Base-by-base conservation (phyloP, 1,140 invertebrate species). In the Argopecten irradians region DNA sequence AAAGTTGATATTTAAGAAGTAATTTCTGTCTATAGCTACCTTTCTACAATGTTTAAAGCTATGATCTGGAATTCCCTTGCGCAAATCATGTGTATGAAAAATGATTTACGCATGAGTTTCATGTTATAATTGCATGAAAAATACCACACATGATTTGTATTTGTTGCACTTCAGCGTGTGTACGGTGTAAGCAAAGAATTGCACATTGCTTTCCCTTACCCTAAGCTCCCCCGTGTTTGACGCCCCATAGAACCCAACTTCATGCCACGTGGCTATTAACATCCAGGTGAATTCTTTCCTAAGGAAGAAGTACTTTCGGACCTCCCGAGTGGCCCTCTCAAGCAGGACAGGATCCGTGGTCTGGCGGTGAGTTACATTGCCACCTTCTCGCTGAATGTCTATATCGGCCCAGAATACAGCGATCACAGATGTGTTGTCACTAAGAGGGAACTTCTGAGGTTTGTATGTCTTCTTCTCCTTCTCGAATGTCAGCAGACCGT, bases 401-500 rank as follows among this genome's bases (percentile, higher is more conserved):
- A 71, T 71, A 82, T 94, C 93, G 0, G 93, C 93, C 93, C 93
- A 94, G 87, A 93, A 94, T 0, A 92, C 91, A 8, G 93, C 93
- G 36, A 94, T 92, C 0, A 94, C 86, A 14, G 92, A 90, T 0
- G 89, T 88, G 16, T 90, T 88, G 34, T 92, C 89, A 5, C 84
- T 71, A 41, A 92, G 86, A 2, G 93, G 93, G 84, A 94, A 94
- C 7, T 90, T 34, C 33, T 87, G 84, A 7, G 93, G 93, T 41
- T 90, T 91, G 85, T 93, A 94, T 22, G 46, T 71, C n/a, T 87
- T 86, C 0, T 93, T 87, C 33, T 92, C 89, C 22, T 91, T 85
- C 19, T 92, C 82, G 88, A 94, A 94, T 32, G 93, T 92, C 33
- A 94, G 90, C 34, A 93, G 90, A 16, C 93, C 93, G 88, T 94